Evolutionary conservation across 2,888 invertebrate species (phyloP).

Genomic region (Unio delphinus): DNA sequence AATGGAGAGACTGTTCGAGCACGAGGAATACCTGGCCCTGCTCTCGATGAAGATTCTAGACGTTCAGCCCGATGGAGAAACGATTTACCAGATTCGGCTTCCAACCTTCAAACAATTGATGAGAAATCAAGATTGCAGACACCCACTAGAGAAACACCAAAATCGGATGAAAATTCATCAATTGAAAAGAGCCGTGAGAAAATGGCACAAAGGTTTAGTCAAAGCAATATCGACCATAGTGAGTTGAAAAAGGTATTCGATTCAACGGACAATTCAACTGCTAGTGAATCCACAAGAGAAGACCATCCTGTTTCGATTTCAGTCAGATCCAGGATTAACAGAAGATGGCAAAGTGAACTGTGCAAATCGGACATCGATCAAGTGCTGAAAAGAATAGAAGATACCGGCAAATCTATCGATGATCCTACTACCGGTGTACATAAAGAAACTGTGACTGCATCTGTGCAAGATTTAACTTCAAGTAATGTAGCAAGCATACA

Average conservation of each 20-base stretch:
- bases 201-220: slow-evolving; percentile 38
- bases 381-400: slow-evolving; percentile 62
- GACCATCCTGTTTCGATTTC: slow-evolving; percentile 45
- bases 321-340: slow-evolving; percentile 47
- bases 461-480: slow-evolving; percentile 6
- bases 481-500: not conserved
- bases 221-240: slow-evolving; percentile 42
- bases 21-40: slow-evolving; percentile 15
- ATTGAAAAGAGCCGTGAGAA: slow-evolving; percentile 27
- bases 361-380: slow-evolving; percentile 60
- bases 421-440: slow-evolving; percentile 25
- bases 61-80: slow-evolving; percentile 45
- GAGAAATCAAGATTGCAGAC: slow-evolving; percentile 47
- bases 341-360: slow-evolving; percentile 49
- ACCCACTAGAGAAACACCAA: slow-evolving; percentile 22
- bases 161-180: slow-evolving; percentile 8
- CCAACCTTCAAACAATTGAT: slow-evolving; percentile 51
- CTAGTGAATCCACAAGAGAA: slow-evolving; percentile 18
- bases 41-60: slow-evolving; percentile 19
- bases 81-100: slow-evolving; percentile 34
- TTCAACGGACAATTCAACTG: slow-evolving; percentile 29
- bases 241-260: slow-evolving; percentile 39
- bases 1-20: slow-evolving; percentile 12
- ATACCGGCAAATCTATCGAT: slow-evolving; percentile 56
- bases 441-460: slow-evolving; percentile 22